Conservation (phyloP, 2,888 invertebrate species). For the Ariolimax columbianus region DNA sequence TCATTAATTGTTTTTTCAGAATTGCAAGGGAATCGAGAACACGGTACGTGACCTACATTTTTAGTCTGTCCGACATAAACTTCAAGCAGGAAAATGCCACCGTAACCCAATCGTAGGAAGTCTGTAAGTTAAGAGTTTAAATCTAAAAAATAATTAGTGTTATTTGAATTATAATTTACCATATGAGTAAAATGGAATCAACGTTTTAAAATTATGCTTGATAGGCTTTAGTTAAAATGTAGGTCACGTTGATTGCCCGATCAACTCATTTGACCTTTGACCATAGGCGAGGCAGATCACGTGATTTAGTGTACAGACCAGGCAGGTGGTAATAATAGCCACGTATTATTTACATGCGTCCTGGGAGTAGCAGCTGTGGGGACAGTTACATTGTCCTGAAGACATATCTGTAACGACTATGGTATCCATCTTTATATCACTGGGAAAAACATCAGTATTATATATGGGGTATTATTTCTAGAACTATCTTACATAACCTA, state of each 20-base stretch:
- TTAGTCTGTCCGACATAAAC: neutral
- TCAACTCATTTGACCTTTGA: conserved; percentile 11
- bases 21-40: neutral
- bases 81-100: neutral
- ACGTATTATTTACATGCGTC: too few relatives aligned
- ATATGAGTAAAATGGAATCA: neutral
- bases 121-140: conserved; percentile 30
- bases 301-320: too few relatives aligned
- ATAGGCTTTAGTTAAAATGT: neutral
- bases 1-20: neutral
- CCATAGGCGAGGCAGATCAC: neutral
- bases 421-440: too few relatives aligned
- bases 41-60: conserved; percentile 29
- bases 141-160: neutral
- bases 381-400: too few relatives aligned
- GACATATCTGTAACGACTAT: too few relatives aligned
- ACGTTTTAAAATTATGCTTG: neutral
- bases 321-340: too few relatives aligned
- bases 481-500: too few relatives aligned
- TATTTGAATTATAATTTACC: neutral
- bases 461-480: too few relatives aligned
- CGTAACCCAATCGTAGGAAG: neutral
- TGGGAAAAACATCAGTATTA: too few relatives aligned
- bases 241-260: neutral
- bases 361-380: too few relatives aligned